Evolutionary conservation across 2,113 vertebrate genomes (phyloP), one percentile per base, ranked within the genome.

Genomic region (Lagenorhynchus albirostris): DNA sequence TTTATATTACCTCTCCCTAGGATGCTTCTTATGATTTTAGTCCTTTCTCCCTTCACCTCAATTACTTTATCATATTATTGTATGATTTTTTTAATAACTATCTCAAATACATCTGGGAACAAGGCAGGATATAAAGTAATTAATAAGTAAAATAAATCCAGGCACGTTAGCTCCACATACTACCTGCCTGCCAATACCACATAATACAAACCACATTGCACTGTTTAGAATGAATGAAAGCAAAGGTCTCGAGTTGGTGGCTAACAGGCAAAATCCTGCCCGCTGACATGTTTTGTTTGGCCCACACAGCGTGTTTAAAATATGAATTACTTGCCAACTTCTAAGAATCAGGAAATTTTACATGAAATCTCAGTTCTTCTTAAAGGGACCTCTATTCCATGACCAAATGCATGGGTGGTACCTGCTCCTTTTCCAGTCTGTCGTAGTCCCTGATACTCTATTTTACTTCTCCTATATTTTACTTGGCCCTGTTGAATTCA

Each of bases 101-200:
- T 92, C 74, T 71, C 44, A 92, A 88, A 95, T 94, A 92, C 70
- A 92, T 94, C 33, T 94, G 92, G 92, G 79, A 88, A 94, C 63
- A 91, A 94, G 63, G n/a, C 70, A 97, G 80, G 83, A 96, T 97
- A 92, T 96, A 97, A 94, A 97, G 74, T 77, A 94, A 97, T 96
- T 97, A 98, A 97, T 97, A 97, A 97, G 90, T 95, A 97, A 97
- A 98, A 98, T 93, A 98, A 95, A 97, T 94, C 63, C 88, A 96
- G 90, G 74, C 94, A 96, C 1, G 38, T 92, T 95, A 97, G 50
- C 58, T n/a, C 18, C 71, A 81, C 74, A 87, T 41, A 81, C 71
- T 84, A 94, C 95, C 87, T 94, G 83, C 58, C 80, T 96, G 94
- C 90, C 96, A 96, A 91, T 96, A 95, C 87, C 95, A 62, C 94